Evolutionary conservation across 2,888 invertebrate genomes (phyloP).

Genomic region (Caenorhabditis japonica): DNA sequence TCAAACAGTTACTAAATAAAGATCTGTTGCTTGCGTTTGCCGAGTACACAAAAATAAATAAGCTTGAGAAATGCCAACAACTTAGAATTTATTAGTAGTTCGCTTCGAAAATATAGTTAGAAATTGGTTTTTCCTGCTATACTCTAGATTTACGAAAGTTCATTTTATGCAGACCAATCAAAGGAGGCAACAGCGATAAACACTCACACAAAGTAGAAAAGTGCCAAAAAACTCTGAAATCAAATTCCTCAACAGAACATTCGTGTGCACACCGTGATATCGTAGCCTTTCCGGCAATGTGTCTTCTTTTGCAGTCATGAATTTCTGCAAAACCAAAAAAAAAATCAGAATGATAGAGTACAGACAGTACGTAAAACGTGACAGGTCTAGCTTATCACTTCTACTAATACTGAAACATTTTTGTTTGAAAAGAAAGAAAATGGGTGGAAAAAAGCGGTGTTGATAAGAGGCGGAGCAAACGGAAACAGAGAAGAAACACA

Average conservation of each 20-base stretch:
- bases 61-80: no score
- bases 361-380: constrained; percentile 33
- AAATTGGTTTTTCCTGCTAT: no score
- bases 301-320: constrained; percentile 50
- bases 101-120: no score
- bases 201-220: constrained; percentile 63
- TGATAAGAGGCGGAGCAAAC: constrained; percentile 38
- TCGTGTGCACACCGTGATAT: constrained; percentile 43
- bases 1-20: no score
- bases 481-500: constrained; percentile 8
- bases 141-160: no score
- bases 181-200: no score
- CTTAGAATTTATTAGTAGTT: no score
- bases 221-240: constrained; percentile 65
- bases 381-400: constrained; percentile 25
- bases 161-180: no score
- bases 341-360: constrained; percentile 22
- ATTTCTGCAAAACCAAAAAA: constrained; percentile 24
- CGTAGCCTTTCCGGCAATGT: constrained; percentile 45
- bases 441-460: constrained; percentile 18
- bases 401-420: constrained; percentile 29
- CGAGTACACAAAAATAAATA: no score
- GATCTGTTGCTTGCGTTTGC: no score
- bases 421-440: constrained; percentile 29
- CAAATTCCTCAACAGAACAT: constrained; percentile 51